Evolutionary conservation across 1,140 invertebrate species (phyloP), one percentile per base, ranked within the genome.

Genomic region (Hydropsyche tenuis): DNA sequence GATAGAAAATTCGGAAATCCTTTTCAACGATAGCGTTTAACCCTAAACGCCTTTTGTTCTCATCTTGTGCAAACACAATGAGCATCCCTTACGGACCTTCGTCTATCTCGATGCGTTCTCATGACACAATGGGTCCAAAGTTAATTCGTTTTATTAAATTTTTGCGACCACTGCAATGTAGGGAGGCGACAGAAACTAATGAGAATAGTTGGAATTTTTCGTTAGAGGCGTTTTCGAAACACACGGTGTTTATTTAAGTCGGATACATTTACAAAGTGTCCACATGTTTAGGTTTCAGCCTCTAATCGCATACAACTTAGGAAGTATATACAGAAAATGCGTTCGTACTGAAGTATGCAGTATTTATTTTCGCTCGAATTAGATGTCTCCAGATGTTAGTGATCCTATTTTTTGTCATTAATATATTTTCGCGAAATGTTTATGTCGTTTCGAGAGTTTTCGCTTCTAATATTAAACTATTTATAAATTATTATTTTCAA

Each of bases 181-280:
- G 9, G 3, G 30, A 37, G 30, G 9, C 30, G n/a, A n/a, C n/a
- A n/a, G n/a, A n/a, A n/a, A n/a, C 30, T 37, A 37, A 37, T 9
- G 30, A 37, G 30, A 37, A 37, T 37, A 37, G 30, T 37, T 53
- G 48, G 2, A 18, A 53, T 53, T 53, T 46, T 53, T 53, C 48
- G 16, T 18, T 16, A 7, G 16, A 63, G 46, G 14, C 12, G 14
- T 16, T 65, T 65, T 43, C 2, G 1, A 48, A 68, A 23, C 65
- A 20, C 22, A 23, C 69, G 14, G 74, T 72, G 48, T 43, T 72
- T 68, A 72, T 72, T 69, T 75, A 75, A 75, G 74, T 75, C 70
- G 74, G 69, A 72, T 75, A 75, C 69, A 75, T 72, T 75, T 72
- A 75, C 74, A 72, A 75, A 72, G 46, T 72, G 69, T 72, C 70